Conservation (phyloP, 1,140 invertebrate species). For the Dryas iulia region DNA sequence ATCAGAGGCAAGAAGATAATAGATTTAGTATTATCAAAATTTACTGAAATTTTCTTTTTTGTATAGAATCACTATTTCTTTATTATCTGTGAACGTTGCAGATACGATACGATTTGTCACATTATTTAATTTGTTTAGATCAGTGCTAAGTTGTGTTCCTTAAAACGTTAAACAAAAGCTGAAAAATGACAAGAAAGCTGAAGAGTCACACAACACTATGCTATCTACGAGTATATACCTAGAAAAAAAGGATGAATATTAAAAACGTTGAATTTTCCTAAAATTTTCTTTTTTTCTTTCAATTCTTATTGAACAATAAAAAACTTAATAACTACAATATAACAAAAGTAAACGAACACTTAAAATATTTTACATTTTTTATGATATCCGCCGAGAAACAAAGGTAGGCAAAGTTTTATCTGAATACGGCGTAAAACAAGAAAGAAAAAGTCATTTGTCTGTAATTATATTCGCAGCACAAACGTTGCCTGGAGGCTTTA, state of each 20-base stretch:
- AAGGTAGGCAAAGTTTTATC: neutral
- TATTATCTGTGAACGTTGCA: too few relatives aligned
- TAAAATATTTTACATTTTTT: neutral
- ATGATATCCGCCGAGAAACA: neutral
- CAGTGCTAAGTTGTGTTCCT: too few relatives aligned
- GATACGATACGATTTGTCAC: too few relatives aligned
- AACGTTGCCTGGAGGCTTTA: neutral
- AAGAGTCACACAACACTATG: too few relatives aligned
- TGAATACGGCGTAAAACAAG: neutral
- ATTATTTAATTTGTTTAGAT: too few relatives aligned
- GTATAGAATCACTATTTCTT: neutral
- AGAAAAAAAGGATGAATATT: too few relatives aligned
- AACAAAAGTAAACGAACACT: neutral
- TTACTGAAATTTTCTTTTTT: neutral
- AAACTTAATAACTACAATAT: neutral
- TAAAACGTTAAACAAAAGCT: too few relatives aligned
- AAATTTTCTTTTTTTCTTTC: neutral
- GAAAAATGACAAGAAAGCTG: too few relatives aligned
- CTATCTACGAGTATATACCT: too few relatives aligned
- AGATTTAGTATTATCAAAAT: neutral
- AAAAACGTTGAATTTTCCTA: too few relatives aligned
- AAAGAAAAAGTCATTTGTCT: slow-evolving; percentile 2
- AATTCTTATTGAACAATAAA: neutral
- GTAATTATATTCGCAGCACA: neutral
- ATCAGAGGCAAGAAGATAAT: neutral